Conservation (phyloP, 23 tunicate genomes). For the Trididemnum miniatum region DNA sequence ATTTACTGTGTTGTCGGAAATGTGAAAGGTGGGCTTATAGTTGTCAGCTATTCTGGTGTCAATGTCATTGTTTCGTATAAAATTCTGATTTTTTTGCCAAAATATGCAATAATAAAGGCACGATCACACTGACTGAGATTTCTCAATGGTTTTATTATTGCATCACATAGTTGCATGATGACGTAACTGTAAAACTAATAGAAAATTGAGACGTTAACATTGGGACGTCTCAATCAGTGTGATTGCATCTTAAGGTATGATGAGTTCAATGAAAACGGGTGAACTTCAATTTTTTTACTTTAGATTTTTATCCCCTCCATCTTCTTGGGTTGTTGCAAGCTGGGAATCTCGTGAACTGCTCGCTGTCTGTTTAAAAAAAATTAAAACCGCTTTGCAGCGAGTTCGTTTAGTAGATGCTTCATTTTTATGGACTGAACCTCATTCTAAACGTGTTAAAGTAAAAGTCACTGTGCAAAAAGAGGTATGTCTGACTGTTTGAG, state of each 20-base stretch:
- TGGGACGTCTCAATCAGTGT: no score
- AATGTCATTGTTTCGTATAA: no score
- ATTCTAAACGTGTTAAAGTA: conserved; percentile 90
- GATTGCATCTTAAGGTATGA: no score
- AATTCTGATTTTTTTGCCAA: no score
- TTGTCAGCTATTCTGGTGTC: no score
- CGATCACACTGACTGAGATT: no score
- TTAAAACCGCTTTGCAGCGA: conserved; percentile 67
- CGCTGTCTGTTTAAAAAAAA: conserved; percentile 76
- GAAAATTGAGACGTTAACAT: no score
- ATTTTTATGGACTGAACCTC: conserved; percentile 99
- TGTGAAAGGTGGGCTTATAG: conserved; percentile 71
- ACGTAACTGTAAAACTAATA: no score
- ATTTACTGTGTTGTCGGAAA: conserved; percentile 68
- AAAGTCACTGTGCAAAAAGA: conserved; percentile 91
- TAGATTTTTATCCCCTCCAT: conserved; percentile 86
- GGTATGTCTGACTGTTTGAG: conserved; percentile 39
- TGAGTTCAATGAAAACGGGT: no score
- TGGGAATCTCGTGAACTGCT: conserved; percentile 87
- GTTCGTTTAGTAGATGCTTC: conserved; percentile 89
- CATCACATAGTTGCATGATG: no score
- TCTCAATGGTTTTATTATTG: no score
- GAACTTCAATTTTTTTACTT: neutral
- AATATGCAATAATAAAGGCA: no score
- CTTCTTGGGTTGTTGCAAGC: conserved; percentile 81